Evolutionary conservation across 2,113 vertebrate species (phyloP).

Genomic region (Oryctolagus cuniculus): DNA sequence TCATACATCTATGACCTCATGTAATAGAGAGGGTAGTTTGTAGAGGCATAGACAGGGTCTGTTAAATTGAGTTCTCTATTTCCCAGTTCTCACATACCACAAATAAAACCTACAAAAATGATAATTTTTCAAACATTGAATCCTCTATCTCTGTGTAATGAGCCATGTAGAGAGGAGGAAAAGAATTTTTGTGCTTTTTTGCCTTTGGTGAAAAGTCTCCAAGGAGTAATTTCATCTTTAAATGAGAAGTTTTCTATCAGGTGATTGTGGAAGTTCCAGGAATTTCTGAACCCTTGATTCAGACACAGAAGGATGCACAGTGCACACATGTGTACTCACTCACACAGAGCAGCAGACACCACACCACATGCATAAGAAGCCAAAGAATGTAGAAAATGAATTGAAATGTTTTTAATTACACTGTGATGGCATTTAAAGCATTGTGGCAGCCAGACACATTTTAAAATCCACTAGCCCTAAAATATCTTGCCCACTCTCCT

Average conservation of each 20-base stretch:
- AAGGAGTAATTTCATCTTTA: conserved; percentile 76
- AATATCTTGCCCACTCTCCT: neutral
- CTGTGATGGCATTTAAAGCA: neutral
- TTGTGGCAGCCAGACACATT: neutral
- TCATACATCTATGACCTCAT: neutral
- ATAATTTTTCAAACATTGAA: conserved; percentile 75
- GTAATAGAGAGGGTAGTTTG: neutral
- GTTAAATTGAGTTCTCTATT: conserved; percentile 58
- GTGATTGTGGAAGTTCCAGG: conserved; percentile 6
- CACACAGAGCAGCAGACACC: neutral
- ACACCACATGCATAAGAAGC: neutral
- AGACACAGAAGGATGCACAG: neutral
- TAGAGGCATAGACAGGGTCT: conserved; percentile 4
- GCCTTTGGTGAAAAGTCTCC: conserved; percentile 77
- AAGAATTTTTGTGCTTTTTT: conserved; percentile 75
- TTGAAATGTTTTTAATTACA: conserved; percentile 11
- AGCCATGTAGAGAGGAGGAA: conserved; percentile 69
- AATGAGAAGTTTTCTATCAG: conserved; percentile 73
- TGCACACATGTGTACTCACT: fast-evolving
- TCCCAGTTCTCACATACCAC: conserved; percentile 59
- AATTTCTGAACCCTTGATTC: neutral
- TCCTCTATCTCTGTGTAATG: conserved; percentile 79
- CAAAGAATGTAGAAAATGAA: neutral
- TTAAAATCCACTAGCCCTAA: neutral
- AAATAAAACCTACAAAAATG: conserved; percentile 77